Evolutionary conservation across 2,888 invertebrate genomes (phyloP), one percentile per base, ranked within the genome.

Genomic region (Candidula unifasciata): DNA sequence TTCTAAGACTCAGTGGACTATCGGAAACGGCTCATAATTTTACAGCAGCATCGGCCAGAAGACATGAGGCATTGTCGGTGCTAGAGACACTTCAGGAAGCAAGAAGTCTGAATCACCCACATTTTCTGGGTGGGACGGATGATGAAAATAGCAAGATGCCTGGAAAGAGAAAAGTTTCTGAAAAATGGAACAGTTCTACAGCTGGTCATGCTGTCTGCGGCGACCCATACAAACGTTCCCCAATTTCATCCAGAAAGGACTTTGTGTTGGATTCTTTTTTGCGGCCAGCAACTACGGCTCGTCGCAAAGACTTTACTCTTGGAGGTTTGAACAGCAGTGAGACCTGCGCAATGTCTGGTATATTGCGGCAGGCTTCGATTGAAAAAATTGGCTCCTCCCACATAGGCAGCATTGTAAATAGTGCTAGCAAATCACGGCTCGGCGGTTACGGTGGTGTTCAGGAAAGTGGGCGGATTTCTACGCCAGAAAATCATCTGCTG

Each of bases 241-340:
- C 86, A 16, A 82, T 88, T 69, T 84, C 85, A 24, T 80, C 85
- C 37, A 79, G 86, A 57, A 87, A 88, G 80, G 88, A 89, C 52
- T 80, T 86, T 66, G 88, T 89, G 21, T 33, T 81, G 64, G 86
- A 87, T 68, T 74, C 87, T 3, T 86, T 87, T 64, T 69, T 90
- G 27, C 86, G 90, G 74, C 89, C 90, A 52, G 89, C 90, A 30
- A 90, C 91, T n/a, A 89, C 91, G 74, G 89, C 90, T 35, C 87
- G 89, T 60, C 90, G 90, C 66, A 92, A 92, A 81, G 92, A 92
- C 84, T 91, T 91, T 86, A 90, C 91, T 44, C 85, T 93, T 74
- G 93, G 93, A 88, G 93, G 92, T 88, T 88, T 93, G 64, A 91
- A 90, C 81, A 90, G 91, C 10, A 91, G 90, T 81, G 93, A 93